Conservation (phyloP, 2,888 invertebrate genomes). For the Aporophyla nigra region DNA sequence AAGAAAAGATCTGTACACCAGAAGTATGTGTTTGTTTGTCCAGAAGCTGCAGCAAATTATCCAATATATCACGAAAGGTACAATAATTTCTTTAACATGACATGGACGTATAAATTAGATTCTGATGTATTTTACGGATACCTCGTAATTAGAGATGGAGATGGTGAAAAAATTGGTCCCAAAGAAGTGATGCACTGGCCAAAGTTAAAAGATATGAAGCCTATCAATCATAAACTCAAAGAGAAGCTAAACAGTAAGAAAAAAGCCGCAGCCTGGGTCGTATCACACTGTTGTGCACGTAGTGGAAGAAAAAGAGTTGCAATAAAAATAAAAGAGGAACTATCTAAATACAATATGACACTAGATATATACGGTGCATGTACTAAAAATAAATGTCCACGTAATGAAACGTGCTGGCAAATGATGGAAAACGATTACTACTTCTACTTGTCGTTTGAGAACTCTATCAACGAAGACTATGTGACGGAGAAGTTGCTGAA, state of each 20-base stretch:
- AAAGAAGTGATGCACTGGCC: constrained; percentile 74
- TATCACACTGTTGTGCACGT: constrained; percentile 74
- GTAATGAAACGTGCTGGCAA: constrained; percentile 62
- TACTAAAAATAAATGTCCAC: constrained; percentile 55
- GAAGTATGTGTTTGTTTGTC: constrained; percentile 60
- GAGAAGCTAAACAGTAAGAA: constrained; percentile 71
- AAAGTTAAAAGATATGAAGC: constrained; percentile 70
- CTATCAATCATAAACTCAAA: constrained; percentile 69
- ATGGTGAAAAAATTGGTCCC: constrained; percentile 72
- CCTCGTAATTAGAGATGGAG: constrained; percentile 69
- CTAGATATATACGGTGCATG: constrained; percentile 79
- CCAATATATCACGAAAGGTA: constrained; percentile 69
- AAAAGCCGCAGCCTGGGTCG: constrained; percentile 80
- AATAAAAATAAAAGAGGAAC: constrained; percentile 63
- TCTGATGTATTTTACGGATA: constrained; percentile 77
- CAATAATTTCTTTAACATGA: constrained; percentile 78
- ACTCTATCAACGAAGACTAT: constrained; percentile 80
- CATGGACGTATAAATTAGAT: constrained; percentile 78
- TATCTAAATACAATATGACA: constrained; percentile 67
- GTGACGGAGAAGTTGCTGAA: constrained; percentile 83
- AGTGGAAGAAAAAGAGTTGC: constrained; percentile 71
- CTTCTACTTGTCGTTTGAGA: constrained; percentile 83
- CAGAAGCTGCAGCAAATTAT: constrained; percentile 76
- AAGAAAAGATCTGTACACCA: constrained; percentile 34
- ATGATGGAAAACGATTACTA: constrained; percentile 75